Conservation (phyloP, 2,797 vertebrate genomes). For the Orientallactaga sibirica region DNA sequence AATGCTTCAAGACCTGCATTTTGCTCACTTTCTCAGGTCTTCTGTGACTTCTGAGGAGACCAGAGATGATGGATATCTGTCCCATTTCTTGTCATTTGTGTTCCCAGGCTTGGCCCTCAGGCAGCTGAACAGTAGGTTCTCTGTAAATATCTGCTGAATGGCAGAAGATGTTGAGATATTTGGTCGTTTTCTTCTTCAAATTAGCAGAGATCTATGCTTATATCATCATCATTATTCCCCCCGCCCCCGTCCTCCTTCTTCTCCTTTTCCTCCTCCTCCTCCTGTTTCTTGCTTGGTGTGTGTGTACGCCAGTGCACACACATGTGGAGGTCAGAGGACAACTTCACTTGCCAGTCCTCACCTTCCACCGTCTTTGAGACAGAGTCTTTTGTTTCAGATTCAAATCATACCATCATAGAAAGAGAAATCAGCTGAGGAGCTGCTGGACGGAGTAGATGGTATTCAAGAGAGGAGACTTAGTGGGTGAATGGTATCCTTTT, state of each 20-base stretch:
- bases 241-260: too few relatives aligned
- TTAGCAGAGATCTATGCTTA: constrained; percentile 9
- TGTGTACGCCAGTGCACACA: too few relatives aligned
- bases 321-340: too few relatives aligned
- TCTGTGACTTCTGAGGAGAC: constrained; percentile 20
- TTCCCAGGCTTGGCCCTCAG: constrained; percentile 19
- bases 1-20: background rate
- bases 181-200: constrained; percentile 38
- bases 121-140: background rate
- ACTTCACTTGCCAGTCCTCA: too few relatives aligned
- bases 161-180: constrained; percentile 44
- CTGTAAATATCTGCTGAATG: constrained; percentile 36
- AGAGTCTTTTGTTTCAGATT: too few relatives aligned
- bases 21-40: constrained; percentile 24
- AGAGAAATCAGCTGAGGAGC: background rate
- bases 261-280: too few relatives aligned
- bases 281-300: too few relatives aligned
- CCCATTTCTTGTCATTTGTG: background rate
- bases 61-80: background rate
- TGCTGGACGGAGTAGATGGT: background rate
- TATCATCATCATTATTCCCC: background rate
- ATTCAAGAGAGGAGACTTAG: background rate
- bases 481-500: background rate
- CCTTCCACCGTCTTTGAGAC: too few relatives aligned
- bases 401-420: too few relatives aligned